phyloP scores from a whole-genome alignment of 2,797 vertebrate species.

The Buceros bicornis region DNA sequence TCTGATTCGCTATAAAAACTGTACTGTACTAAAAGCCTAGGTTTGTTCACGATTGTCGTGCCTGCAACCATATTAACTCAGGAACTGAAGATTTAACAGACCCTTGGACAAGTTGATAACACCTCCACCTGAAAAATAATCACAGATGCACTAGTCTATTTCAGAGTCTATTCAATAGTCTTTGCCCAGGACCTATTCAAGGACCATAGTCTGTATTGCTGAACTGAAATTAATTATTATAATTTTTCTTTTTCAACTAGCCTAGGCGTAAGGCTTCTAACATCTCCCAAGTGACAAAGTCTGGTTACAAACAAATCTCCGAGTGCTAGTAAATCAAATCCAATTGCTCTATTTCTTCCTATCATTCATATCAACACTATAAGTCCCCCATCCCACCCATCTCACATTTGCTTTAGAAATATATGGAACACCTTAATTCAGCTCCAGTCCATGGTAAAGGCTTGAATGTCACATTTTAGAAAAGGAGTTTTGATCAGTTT shows the following conservation, averaged over 20 bases:
- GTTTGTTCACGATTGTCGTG: neutral
- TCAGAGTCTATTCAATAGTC: neutral
- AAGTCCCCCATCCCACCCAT: neutral
- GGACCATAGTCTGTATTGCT: neutral
- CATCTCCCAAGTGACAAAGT: neutral
- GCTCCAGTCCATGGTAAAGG: neutral
- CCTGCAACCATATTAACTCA: neutral
- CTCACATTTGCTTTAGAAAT: neutral
- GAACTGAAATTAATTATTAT: neutral
- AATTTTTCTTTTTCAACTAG: neutral
- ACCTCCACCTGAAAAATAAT: neutral
- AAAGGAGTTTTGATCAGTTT: neutral
- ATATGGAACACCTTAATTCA: neutral
- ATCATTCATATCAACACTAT: neutral
- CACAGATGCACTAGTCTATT: neutral
- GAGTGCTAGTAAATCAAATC: neutral
- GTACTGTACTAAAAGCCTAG: neutral
- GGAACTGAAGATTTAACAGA: neutral
- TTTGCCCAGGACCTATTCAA: neutral
- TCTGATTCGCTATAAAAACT: neutral
- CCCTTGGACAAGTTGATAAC: neutral
- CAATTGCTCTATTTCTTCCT: neutral
- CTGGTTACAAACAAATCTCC: neutral
- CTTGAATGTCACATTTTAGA: neutral
- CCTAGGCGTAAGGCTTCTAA: neutral